These are phyloP conservation scores for Sphecodes monilicornis DNA, from an alignment of 2,888 invertebrate species.

Conservation along the genomic window DNA sequence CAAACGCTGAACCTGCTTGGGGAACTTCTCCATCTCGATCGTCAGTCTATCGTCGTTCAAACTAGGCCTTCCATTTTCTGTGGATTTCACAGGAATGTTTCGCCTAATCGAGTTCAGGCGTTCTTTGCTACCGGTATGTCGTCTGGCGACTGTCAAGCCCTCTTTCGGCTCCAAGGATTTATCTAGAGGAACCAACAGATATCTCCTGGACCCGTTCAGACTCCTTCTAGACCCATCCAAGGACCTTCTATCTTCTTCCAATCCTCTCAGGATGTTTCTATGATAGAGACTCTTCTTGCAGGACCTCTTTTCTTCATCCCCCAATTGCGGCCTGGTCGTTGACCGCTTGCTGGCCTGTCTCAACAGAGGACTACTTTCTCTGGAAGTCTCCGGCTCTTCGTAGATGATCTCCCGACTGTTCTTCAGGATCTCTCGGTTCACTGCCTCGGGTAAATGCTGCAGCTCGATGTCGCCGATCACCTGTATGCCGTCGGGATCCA, in stretches of 20 bases:
- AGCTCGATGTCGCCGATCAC: slow-evolving; percentile 75
- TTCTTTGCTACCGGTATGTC: slow-evolving; percentile 74
- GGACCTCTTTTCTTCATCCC: slow-evolving; percentile 65
- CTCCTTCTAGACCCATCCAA: slow-evolving; percentile 71
- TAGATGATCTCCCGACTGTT: slow-evolving; percentile 77
- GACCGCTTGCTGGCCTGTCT: slow-evolving; percentile 34
- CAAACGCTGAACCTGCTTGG: not conserved
- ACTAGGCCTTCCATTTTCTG: slow-evolving; percentile 25
- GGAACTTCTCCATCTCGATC: slow-evolving; percentile 51
- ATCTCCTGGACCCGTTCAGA: slow-evolving; percentile 70
- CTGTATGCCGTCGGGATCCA: slow-evolving; percentile 76
- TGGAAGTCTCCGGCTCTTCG: slow-evolving; percentile 64
- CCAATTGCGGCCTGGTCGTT: slow-evolving; percentile 40
- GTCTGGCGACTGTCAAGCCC: slow-evolving; percentile 60
- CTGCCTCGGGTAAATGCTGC: slow-evolving; percentile 76
- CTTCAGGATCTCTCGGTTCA: slow-evolving; percentile 76
- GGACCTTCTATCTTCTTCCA: slow-evolving; percentile 74
- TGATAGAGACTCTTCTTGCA: slow-evolving; percentile 59
- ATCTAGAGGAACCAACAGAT: slow-evolving; percentile 71
- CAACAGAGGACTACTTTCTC: slow-evolving; percentile 59
- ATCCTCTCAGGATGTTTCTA: slow-evolving; percentile 33
- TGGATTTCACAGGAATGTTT: slow-evolving; percentile 85
- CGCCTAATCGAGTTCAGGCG: slow-evolving; percentile 85
- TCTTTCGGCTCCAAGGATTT: slow-evolving; percentile 64
- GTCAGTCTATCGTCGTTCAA: slow-evolving; percentile 40